Evolutionary conservation across 2,888 invertebrate species (phyloP).

Genomic region (Hydrotaea diabolus): DNA sequence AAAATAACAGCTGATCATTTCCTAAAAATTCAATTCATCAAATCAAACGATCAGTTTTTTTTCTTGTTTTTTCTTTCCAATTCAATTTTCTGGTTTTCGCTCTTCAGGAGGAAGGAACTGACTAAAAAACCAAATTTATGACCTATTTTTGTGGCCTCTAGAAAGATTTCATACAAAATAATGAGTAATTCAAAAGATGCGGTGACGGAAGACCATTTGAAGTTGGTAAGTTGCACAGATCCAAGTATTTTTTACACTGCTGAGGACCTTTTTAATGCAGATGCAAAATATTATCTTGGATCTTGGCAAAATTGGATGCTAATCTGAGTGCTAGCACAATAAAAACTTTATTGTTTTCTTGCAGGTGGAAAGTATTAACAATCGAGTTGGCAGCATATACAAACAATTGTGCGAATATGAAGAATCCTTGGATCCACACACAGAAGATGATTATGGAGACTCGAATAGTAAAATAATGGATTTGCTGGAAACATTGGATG

Average conservation of each 20-base stretch:
- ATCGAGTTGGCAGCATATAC: constrained; percentile 67
- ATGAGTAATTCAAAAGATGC: constrained; percentile 37
- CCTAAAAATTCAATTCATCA: too few species aligned
- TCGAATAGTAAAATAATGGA: constrained; percentile 66
- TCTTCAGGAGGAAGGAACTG: too few species aligned
- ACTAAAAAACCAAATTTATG: too few species aligned
- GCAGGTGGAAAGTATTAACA: constrained; percentile 66
- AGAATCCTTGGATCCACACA: constrained; percentile 50
- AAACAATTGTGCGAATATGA: constrained; percentile 69
- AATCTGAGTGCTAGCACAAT: not conserved
- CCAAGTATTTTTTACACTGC: not conserved
- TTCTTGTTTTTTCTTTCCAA: too few species aligned
- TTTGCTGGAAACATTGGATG: constrained; percentile 65
- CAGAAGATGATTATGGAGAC: constrained; percentile 38
- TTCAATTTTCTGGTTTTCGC: too few species aligned
- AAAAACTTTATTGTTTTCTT: not conserved
- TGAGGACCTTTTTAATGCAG: too few species aligned
- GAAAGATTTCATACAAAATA: not conserved
- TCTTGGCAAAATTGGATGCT: not conserved
- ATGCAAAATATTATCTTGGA: not conserved
- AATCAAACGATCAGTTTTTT: not conserved
- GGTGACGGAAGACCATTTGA: constrained; percentile 30
- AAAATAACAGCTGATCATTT: too few species aligned
- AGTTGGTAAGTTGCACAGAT: constrained; percentile 41
- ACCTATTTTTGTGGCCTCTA: not conserved